phyloP scores from a whole-genome alignment of 2,113 vertebrate genomes.

The Alectura lathami region DNA sequence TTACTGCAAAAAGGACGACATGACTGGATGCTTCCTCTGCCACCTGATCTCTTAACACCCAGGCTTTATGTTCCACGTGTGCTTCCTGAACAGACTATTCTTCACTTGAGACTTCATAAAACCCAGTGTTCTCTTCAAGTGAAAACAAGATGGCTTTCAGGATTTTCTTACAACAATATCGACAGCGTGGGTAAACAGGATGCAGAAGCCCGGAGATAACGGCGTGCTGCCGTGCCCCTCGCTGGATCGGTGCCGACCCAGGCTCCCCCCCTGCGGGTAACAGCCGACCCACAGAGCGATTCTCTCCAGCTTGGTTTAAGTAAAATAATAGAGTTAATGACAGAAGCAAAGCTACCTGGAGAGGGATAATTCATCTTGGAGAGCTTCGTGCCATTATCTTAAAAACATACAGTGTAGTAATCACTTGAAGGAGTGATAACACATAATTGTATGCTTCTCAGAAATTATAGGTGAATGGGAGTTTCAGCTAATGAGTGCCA shows the following conservation, averaged over 20 bases:
- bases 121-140: background rate
- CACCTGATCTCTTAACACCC: background rate
- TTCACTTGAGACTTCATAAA: background rate
- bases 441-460: conserved; percentile 81
- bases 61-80: rapidly evolving
- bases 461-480: conserved; percentile 84
- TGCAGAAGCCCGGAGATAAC: background rate
- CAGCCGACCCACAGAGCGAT: conserved; percentile 1
- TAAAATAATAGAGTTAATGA: conserved; percentile 76
- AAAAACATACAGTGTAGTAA: conserved; percentile 79
- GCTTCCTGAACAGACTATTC: background rate
- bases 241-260: background rate
- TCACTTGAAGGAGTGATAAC: conserved; percentile 82
- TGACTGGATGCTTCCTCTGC: background rate
- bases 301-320: conserved; percentile 60
- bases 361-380: conserved; percentile 76
- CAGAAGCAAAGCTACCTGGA: conserved; percentile 71
- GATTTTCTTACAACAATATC: background rate
- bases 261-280: conserved; percentile 40
- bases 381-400: conserved; percentile 76
- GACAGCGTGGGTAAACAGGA: rapidly evolving
- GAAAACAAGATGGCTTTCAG: background rate
- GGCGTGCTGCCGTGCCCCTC: background rate
- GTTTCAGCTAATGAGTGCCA: conserved; percentile 77
- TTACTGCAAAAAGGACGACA: background rate